These are phyloP conservation scores for Tetropium fuscum DNA, from an alignment of 2,888 invertebrate genomes.

Conservation along the genomic window DNA sequence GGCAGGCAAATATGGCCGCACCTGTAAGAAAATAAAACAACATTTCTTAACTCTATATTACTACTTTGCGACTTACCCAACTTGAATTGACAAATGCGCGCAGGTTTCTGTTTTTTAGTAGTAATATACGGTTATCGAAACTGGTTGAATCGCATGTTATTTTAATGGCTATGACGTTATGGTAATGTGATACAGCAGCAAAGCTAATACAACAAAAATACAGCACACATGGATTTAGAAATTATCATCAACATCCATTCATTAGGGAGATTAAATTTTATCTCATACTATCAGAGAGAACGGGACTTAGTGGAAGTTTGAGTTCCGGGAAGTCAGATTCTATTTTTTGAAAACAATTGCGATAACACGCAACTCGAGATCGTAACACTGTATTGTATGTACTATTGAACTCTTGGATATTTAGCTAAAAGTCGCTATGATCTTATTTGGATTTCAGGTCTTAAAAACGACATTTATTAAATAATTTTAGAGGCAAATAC, in stretches of 20 bases:
- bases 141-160: conserved; percentile 22
- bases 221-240: conserved; percentile 27
- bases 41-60: too few relatives aligned
- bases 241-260: conserved; percentile 42
- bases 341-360: conserved; percentile 42
- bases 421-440: too few relatives aligned
- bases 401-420: conserved; percentile 1
- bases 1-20: too few relatives aligned
- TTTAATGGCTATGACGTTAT: too few relatives aligned
- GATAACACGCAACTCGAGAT: conserved; percentile 34
- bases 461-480: too few relatives aligned
- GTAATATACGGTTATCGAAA: too few relatives aligned
- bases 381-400: conserved; percentile 1
- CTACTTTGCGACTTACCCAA: too few relatives aligned
- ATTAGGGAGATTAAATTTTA: conserved; percentile 40
- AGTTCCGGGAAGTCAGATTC: conserved; percentile 57
- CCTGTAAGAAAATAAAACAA: too few relatives aligned
- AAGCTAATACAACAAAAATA: conserved; percentile 15
- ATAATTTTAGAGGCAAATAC: too few relatives aligned
- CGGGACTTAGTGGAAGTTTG: conserved; percentile 52
- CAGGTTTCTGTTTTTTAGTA: too few relatives aligned
- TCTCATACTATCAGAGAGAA: conserved; percentile 45
- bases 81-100: too few relatives aligned
- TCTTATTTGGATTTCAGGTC: too few relatives aligned
- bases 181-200: conserved; percentile 25